phyloP scores from a whole-genome alignment of 2,888 invertebrate species.

The Nebria brevicollis region DNA sequence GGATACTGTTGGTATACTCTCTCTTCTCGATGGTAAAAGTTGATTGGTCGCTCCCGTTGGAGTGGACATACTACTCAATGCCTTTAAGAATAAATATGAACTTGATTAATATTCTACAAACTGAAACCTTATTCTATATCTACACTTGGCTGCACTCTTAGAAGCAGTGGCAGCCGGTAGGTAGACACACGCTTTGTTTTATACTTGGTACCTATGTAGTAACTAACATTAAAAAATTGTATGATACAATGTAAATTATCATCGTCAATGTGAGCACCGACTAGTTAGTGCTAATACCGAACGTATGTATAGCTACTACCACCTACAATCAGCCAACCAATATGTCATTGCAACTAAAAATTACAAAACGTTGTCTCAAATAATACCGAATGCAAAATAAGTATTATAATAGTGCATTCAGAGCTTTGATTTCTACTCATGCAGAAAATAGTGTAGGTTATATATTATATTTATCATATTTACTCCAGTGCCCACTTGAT shows the following conservation, averaged over 20 bases:
- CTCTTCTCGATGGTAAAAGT: slow-evolving; percentile 74
- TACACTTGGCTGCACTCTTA: too few relatives aligned
- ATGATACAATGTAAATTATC: too few relatives aligned
- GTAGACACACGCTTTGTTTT: too few relatives aligned
- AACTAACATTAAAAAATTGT: too few relatives aligned
- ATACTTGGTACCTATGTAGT: too few relatives aligned
- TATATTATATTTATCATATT: slow-evolving; percentile 68
- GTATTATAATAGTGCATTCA: background rate
- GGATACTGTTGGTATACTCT: slow-evolving; percentile 69
- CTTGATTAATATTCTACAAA: background rate
- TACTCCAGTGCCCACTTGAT: slow-evolving; percentile 89
- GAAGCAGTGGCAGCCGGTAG: too few relatives aligned
- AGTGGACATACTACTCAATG: slow-evolving; percentile 81
- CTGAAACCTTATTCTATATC: background rate
- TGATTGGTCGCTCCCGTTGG: slow-evolving; percentile 68
- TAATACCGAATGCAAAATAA: background rate
- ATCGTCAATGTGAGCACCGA: too few relatives aligned
- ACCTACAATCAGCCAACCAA: too few relatives aligned
- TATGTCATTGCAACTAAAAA: too few relatives aligned
- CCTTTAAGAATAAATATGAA: slow-evolving; percentile 65
- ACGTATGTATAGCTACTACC: too few relatives aligned
- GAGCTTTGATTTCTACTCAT: slow-evolving; percentile 9
- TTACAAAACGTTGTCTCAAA: too few relatives aligned
- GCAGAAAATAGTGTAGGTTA: slow-evolving; percentile 26
- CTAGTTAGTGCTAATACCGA: too few relatives aligned